Conservation (phyloP, 2,888 invertebrate species). For the Acronicta alni region DNA sequence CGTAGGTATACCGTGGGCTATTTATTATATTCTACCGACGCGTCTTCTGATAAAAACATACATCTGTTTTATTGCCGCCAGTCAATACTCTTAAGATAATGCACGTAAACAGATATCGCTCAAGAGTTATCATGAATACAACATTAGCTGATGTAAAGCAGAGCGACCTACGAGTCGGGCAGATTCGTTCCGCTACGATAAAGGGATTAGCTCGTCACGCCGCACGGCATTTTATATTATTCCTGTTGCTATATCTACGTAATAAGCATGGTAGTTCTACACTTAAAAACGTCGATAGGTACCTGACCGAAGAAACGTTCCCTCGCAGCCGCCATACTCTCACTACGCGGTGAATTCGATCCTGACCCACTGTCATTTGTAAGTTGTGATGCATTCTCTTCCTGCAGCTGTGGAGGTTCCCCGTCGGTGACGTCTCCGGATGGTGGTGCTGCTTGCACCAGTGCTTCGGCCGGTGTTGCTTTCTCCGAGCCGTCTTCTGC, state of each 20-base stretch:
- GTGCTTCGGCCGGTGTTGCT: conserved; percentile 72
- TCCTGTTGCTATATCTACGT: conserved; percentile 65
- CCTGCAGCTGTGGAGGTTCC: conserved; percentile 53
- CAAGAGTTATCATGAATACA: conserved; percentile 71
- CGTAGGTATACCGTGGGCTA: conserved; percentile 23
- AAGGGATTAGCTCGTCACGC: conserved; percentile 80
- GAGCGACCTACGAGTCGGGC: conserved; percentile 70
- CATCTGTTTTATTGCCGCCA: conserved; percentile 70
- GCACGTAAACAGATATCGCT: conserved; percentile 68
- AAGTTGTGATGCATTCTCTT: conserved; percentile 42
- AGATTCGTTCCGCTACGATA: conserved; percentile 82
- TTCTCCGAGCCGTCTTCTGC: conserved; percentile 79
- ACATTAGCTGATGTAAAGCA: conserved; percentile 79
- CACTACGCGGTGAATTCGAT: conserved; percentile 70
- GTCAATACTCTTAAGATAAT: conserved; percentile 62
- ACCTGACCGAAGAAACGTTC: conserved; percentile 87
- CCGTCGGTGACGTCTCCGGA: conserved; percentile 56
- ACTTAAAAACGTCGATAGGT: conserved; percentile 46
- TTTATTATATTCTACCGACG: conserved; percentile 36
- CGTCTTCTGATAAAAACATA: conserved; percentile 62
- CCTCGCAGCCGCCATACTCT: conserved; percentile 82
- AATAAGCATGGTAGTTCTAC: conserved; percentile 41
- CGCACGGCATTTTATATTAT: conserved; percentile 63
- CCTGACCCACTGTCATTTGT: conserved; percentile 60
- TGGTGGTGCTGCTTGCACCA: conserved; percentile 69